Base-by-base conservation (phyloP, 2,113 vertebrate species). In the Cyanocitta stelleri region DNA sequence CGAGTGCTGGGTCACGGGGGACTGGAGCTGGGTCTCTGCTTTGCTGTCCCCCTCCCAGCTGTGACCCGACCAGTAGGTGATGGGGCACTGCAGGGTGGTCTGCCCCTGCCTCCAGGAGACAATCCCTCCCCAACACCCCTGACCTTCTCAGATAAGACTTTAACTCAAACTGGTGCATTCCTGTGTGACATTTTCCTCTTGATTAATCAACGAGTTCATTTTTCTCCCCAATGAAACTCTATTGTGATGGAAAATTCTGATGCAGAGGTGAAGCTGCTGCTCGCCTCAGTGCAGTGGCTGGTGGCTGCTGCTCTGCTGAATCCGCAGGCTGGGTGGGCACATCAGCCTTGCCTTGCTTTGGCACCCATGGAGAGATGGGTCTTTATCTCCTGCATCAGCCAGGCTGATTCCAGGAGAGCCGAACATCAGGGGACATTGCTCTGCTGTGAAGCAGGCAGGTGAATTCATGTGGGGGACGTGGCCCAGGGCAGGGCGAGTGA, bases 81-180 rank as follows among this genome's bases (percentile, higher is more conserved):
- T 10, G 27, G 32, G 63, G 1, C 7, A 15, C 19, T 86, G 76
- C 95, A 87, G 93, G 96, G 94, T 97, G 96, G 95, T 96, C 95
- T 89, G 88, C 63, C 72, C 77, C 77, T 48, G 61, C 51, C 76
- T 66, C 43, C 88, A 93, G 59, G 56, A 94, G 44, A 74, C 81
- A 56, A 91, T 95, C 94, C 85, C 92, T 96, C 90, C 77, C 93
- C 82, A 91, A 3, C 37, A 52, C 78, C 2, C 7, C 39, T 52
- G 87, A 54, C 89, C 87, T 92, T 24, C 85, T 9, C 91, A 91
- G 91, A 97, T 85, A 79, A 95, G 89, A 16, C 43, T 93, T 85
- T 12, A 83, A 83, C 72, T 92, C 7, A 1, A 62, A 13, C 66
- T 19, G 15, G 23, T 93, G 58, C 91, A 76, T 95, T 95, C 91